Percentiles rank a stretch among this genome's conserved stretches.
phyloP scores from a whole-genome alignment of 2,888 invertebrate species.

The Agrochola macilenta region DNA sequence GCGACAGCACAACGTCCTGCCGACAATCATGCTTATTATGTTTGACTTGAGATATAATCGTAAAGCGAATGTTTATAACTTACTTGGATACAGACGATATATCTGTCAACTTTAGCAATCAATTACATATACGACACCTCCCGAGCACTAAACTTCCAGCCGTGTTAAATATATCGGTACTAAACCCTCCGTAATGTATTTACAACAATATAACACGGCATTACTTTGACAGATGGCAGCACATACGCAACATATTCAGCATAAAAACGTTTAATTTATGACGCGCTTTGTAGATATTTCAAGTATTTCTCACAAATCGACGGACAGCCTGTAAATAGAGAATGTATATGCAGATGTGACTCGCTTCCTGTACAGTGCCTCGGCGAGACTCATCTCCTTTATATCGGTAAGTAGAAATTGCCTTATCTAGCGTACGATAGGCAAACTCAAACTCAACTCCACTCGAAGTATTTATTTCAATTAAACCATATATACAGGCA shows the following conservation, averaged over 20 bases:
- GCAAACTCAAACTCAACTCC: no score
- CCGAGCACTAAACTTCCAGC: not conserved
- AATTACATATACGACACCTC: no score
- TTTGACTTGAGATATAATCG: no score
- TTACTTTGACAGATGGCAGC: slow-evolving; percentile 28
- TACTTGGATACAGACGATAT: no score
- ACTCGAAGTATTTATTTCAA: no score
- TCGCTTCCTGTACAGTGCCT: not conserved
- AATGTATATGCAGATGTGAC: slow-evolving; percentile 52
- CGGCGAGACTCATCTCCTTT: not conserved
- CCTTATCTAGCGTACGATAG: not conserved
- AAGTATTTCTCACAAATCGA: slow-evolving; percentile 27
- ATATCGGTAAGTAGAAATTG: not conserved
- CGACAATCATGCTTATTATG: not conserved
- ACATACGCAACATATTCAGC: slow-evolving; percentile 7
- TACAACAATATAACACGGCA: slow-evolving; percentile 23
- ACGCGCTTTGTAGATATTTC: slow-evolving; percentile 29
- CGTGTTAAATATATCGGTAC: not conserved
- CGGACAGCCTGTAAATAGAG: not conserved
- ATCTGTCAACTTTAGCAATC: no score
- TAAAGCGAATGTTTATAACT: no score
- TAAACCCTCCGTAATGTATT: not conserved
- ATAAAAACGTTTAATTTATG: slow-evolving; percentile 25
- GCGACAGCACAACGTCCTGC: not conserved
- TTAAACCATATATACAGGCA: no score